Evolutionary conservation across 2,113 vertebrate species (phyloP).

Genomic region (Spea bombifrons): DNA sequence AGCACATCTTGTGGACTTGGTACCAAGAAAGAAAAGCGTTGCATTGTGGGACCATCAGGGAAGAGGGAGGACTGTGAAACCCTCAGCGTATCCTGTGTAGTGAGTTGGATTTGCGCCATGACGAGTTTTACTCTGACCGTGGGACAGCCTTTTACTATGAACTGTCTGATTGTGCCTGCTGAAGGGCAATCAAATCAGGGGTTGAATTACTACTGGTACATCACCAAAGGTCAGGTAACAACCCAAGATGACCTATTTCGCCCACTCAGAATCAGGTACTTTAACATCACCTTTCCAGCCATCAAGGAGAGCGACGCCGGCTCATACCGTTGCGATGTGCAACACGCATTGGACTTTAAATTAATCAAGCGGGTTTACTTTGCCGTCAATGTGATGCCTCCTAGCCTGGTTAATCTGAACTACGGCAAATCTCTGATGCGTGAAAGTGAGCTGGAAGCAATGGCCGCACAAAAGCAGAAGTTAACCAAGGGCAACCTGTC

Average conservation of each 20-base stretch:
- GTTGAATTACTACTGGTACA: constrained; percentile 73
- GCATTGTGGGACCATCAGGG: constrained; percentile 52
- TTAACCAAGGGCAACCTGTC: constrained; percentile 17
- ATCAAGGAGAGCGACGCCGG: constrained; percentile 72
- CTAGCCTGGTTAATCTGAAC: constrained; percentile 63
- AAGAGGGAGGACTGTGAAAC: constrained; percentile 52
- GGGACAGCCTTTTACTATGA: constrained; percentile 64
- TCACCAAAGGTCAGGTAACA: constrained; percentile 75
- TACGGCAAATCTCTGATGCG: constrained; percentile 59
- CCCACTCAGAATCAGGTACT: constrained; percentile 46
- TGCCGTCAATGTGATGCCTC: constrained; percentile 73
- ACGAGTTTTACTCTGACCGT: constrained; percentile 56
- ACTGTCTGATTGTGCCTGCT: constrained; percentile 66
- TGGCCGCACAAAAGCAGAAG: neutral
- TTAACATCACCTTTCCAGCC: constrained; percentile 60
- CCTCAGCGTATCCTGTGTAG: constrained; percentile 61
- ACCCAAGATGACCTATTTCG: constrained; percentile 68
- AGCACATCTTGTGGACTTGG: constrained; percentile 84
- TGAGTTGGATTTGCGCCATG: constrained; percentile 76
- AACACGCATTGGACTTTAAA: constrained; percentile 52
- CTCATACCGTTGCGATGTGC: constrained; percentile 83
- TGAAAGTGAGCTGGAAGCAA: constrained; percentile 54
- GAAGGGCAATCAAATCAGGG: constrained; percentile 51
- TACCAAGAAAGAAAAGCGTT: constrained; percentile 67
- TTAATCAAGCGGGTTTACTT: constrained; percentile 77